Percentiles rank a stretch among this genome's conserved stretches.
These are phyloP conservation scores for Chloroclysta siterata DNA, from an alignment of 2,888 invertebrate genomes.

Conservation along the genomic window DNA sequence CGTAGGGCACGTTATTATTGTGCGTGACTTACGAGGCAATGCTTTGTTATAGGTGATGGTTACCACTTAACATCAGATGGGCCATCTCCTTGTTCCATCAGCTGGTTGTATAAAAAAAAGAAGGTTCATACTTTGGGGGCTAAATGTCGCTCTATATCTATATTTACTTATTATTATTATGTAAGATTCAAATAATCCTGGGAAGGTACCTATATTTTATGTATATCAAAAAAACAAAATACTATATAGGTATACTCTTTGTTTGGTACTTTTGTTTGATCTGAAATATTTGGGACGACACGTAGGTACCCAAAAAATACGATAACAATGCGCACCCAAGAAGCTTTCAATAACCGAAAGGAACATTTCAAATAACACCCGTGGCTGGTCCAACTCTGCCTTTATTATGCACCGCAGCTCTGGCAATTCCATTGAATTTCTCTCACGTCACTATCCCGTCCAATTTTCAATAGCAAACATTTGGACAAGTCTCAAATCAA, in stretches of 20 bases:
- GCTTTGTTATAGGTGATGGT: too few species aligned
- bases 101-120: too few species aligned
- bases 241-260: neutral
- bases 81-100: too few species aligned
- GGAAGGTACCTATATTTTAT: neutral
- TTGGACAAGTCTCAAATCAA: conserved; percentile 80
- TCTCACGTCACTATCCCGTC: conserved; percentile 76
- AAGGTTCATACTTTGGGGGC: too few species aligned
- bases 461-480: conserved; percentile 84
- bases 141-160: too few species aligned
- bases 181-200: too few species aligned
- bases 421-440: conserved; percentile 66
- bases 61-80: too few species aligned
- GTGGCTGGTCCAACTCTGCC: conserved; percentile 37
- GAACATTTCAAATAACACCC: conserved; percentile 52
- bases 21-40: too few species aligned
- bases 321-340: conserved; percentile 27
- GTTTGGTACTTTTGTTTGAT: neutral
- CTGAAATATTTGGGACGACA: conserved; percentile 2
- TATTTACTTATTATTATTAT: too few species aligned
- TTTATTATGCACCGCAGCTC: conserved; percentile 63
- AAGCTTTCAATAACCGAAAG: conserved; percentile 33
- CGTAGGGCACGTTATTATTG: too few species aligned
- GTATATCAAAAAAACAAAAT: neutral
- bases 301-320: conserved; percentile 26